phyloP scores from a whole-genome alignment of 2,797 vertebrate species.

The Poeciliopsis paucimaculata region DNA sequence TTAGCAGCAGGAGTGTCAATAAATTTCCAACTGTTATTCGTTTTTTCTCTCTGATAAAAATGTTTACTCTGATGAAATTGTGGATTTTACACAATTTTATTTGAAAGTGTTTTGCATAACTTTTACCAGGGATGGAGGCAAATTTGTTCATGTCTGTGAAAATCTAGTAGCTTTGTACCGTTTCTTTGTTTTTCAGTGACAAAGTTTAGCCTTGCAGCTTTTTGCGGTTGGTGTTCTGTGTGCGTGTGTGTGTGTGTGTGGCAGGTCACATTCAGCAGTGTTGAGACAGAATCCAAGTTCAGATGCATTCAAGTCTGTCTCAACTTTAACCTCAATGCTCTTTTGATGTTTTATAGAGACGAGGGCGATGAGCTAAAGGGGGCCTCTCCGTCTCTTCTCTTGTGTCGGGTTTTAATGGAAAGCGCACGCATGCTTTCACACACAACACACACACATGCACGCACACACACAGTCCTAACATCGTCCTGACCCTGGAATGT shows the following conservation, averaged over 20 bases:
- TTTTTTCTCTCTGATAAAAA: background rate
- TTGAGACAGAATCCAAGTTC: conserved; percentile 26
- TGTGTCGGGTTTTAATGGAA: conserved; percentile 69
- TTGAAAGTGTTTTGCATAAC: background rate
- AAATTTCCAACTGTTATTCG: background rate
- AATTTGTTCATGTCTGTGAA: background rate
- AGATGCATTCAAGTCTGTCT: conserved; percentile 35
- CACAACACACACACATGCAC: conserved; percentile 14
- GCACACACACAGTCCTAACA: conserved; percentile 58
- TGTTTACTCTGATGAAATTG: background rate
- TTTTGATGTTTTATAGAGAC: conserved; percentile 79
- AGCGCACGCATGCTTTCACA: conserved; percentile 28
- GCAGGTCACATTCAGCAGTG: conserved; percentile 73
- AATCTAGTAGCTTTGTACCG: background rate
- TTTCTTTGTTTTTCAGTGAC: conserved; percentile 62
- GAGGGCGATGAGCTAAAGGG: conserved; percentile 59
- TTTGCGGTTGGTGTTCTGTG: conserved; percentile 14
- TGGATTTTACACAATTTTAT: background rate
- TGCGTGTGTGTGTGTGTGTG: conserved; percentile 18
- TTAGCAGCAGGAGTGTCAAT: background rate
- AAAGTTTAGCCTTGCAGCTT: conserved; percentile 37
- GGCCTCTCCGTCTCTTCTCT: conserved; percentile 58
- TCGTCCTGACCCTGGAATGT: conserved; percentile 78
- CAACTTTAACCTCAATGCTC: conserved; percentile 75
- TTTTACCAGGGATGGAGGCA: background rate